Evolutionary conservation across 2,888 invertebrate genomes (phyloP).

Genomic region (Teinopalpus imperialis): DNA sequence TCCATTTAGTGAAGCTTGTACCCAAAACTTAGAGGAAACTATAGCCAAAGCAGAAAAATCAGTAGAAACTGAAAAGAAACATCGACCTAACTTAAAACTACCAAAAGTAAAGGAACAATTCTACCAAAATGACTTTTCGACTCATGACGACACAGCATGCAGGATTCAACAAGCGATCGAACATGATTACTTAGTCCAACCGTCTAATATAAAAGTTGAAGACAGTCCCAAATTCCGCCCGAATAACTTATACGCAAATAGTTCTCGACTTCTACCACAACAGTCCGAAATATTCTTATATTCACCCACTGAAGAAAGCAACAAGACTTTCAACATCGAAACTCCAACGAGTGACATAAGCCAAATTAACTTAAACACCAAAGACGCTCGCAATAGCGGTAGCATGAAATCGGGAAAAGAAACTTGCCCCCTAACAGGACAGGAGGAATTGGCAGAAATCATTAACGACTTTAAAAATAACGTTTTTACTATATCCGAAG

Average conservation of each 20-base stretch:
- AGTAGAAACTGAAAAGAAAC: constrained; percentile 56
- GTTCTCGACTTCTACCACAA: constrained; percentile 67
- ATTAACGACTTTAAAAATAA: constrained; percentile 95
- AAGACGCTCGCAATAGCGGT: constrained; percentile 60
- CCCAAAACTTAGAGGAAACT: constrained; percentile 66
- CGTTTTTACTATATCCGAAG: constrained; percentile 91
- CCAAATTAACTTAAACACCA: constrained; percentile 71
- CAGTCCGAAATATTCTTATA: constrained; percentile 71
- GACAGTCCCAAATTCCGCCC: constrained; percentile 70
- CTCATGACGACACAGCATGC: constrained; percentile 54
- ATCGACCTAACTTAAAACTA: constrained; percentile 68
- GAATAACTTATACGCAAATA: constrained; percentile 73
- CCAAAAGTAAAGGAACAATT: constrained; percentile 72
- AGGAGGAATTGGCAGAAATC: constrained; percentile 92
- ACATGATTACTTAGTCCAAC: constrained; percentile 83
- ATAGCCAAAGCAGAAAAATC: constrained; percentile 38
- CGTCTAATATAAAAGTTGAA: constrained; percentile 83
- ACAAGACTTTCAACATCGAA: constrained; percentile 67
- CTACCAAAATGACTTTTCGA: constrained; percentile 72
- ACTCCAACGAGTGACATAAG: constrained; percentile 77
- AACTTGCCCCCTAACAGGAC: constrained; percentile 69
- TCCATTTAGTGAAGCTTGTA: constrained; percentile 75
- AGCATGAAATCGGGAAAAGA: constrained; percentile 69
- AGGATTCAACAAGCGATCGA: constrained; percentile 76
- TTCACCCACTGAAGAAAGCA: constrained; percentile 74